These are phyloP conservation scores for Scarus forsteni DNA, from an alignment of 2,797 vertebrate genomes.

Conservation along the genomic window DNA sequence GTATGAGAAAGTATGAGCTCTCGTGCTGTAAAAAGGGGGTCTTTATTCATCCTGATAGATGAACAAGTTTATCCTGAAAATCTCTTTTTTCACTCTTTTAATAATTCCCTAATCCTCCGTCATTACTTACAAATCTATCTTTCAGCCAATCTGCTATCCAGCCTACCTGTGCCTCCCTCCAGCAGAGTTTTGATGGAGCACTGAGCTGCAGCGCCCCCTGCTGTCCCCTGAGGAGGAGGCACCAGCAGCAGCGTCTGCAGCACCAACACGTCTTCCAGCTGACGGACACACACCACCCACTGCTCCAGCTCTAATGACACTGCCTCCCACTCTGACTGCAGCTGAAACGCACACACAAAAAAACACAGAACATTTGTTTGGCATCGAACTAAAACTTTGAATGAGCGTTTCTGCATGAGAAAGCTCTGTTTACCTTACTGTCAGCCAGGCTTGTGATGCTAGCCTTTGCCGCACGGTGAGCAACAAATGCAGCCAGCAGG, in stretches of 20 bases:
- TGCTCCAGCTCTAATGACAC: slow-evolving; percentile 96
- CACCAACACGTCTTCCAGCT: slow-evolving; percentile 94
- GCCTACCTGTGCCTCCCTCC: slow-evolving; percentile 93
- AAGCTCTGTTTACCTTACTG: slow-evolving; percentile 82
- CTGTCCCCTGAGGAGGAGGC: slow-evolving; percentile 68
- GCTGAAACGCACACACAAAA: slow-evolving; percentile 57
- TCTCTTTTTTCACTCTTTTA: too few relatives aligned
- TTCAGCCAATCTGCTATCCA: neutral
- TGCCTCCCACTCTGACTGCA: slow-evolving; percentile 92
- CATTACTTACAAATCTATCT: too few relatives aligned
- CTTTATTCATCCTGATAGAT: too few relatives aligned
- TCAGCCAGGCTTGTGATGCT: slow-evolving; percentile 85
- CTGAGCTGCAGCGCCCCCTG: slow-evolving; percentile 80
- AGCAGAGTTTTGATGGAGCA: slow-evolving; percentile 92
- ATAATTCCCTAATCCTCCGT: too few relatives aligned
- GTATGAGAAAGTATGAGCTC: too few relatives aligned
- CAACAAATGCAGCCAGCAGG: slow-evolving; percentile 90
- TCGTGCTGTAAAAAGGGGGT: too few relatives aligned
- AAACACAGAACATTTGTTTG: neutral
- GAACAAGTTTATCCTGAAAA: too few relatives aligned
- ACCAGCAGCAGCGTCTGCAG: slow-evolving; percentile 93
- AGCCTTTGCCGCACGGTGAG: slow-evolving; percentile 87
- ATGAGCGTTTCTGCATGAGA: neutral
- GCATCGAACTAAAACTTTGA: neutral
- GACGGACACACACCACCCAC: slow-evolving; percentile 93